A percentile compares a stretch with the other conserved stretches of the same genome.
Conservation (phyloP, 2,113 vertebrate species). For the Progne subis region DNA sequence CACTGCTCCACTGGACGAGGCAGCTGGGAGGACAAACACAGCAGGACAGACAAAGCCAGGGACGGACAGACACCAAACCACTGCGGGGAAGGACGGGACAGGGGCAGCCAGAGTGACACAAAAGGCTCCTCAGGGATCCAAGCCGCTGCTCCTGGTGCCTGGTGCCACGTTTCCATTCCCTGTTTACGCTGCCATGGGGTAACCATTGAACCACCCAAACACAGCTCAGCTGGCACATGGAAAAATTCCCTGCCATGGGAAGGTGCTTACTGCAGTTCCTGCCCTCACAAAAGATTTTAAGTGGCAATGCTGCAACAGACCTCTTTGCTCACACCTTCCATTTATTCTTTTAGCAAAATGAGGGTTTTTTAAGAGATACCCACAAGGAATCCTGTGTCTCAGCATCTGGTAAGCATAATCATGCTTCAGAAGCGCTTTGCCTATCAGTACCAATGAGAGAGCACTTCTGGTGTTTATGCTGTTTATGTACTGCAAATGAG, state of each 20-base stretch:
- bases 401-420: neutral
- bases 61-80: fast-evolving
- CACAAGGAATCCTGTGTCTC: neutral
- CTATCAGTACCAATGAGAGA: neutral
- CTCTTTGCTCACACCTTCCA: neutral
- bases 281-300: neutral
- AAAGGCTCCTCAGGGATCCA: neutral
- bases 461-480: neutral
- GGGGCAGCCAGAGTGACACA: fast-evolving
- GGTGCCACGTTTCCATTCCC: neutral
- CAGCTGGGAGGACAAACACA: neutral
- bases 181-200: fast-evolving
- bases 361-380: neutral
- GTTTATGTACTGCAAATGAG: slow-evolving; percentile 1
- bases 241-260: neutral
- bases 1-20: neutral
- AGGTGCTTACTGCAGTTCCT: neutral
- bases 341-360: neutral
- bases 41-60: neutral
- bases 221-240: fast-evolving
- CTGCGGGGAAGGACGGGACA: neutral
- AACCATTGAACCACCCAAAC: fast-evolving
- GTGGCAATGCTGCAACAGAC: neutral
- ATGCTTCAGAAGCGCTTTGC: neutral
- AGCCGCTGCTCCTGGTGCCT: neutral